These are phyloP conservation scores for Sceloporus tristichus DNA, from an alignment of 2,113 vertebrate genomes.

Conservation along the genomic window DNA sequence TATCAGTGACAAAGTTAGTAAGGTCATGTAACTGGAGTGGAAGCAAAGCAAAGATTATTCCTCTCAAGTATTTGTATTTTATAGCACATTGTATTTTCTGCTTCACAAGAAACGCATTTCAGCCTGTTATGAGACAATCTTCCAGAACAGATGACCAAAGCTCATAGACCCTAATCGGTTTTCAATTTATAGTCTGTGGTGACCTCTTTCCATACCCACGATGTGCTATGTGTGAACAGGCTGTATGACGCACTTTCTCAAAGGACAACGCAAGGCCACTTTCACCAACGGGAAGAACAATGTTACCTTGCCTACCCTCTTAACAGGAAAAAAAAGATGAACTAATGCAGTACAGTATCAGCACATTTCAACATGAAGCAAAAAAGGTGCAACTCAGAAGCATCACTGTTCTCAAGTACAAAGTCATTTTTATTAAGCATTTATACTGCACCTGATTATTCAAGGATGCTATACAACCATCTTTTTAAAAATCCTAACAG, in stretches of 20 bases:
- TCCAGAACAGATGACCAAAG: neutral
- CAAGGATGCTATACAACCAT: neutral
- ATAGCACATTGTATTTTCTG: neutral
- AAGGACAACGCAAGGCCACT: neutral
- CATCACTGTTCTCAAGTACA: neutral
- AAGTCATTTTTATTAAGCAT: neutral
- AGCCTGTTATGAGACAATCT: neutral
- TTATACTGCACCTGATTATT: neutral
- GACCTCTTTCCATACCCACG: accelerated
- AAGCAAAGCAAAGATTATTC: constrained; percentile 4
- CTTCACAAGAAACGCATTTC: neutral
- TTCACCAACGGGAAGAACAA: neutral
- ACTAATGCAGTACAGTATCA: neutral
- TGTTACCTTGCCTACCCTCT: neutral
- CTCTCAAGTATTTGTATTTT: neutral
- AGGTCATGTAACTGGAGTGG: constrained; percentile 48
- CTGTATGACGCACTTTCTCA: neutral
- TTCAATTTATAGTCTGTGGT: neutral
- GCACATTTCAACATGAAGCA: neutral
- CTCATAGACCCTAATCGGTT: neutral
- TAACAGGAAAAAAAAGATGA: neutral
- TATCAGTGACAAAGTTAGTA: constrained; percentile 51
- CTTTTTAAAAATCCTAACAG: neutral
- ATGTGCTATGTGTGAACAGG: neutral
- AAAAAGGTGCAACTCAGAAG: neutral